Conservation (phyloP, 1,140 invertebrate species). For the Choristoneura fumiferana region DNA sequence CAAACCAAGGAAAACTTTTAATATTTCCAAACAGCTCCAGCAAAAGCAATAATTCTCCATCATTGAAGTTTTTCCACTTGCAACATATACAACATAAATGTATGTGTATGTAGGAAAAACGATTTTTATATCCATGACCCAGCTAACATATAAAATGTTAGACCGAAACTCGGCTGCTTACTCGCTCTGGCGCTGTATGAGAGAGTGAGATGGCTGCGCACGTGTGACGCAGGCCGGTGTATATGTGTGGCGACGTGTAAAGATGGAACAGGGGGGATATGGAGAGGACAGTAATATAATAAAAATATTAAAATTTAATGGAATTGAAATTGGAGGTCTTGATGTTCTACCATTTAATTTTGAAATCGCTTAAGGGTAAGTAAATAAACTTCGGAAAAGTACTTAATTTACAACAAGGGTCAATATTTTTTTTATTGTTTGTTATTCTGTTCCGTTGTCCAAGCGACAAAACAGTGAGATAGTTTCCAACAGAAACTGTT, state of each 20-base stretch:
- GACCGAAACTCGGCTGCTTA: conserved; percentile 58
- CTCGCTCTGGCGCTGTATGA: conserved; percentile 45
- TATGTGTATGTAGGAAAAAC: conserved; percentile 57
- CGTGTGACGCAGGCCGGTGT: conserved; percentile 58
- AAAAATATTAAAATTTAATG: no score
- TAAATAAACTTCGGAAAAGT: no score
- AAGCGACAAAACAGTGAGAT: no score
- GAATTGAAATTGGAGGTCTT: no score
- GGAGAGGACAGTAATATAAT: conserved; percentile 10
- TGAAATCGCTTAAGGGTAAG: no score
- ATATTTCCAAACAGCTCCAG: conserved; percentile 32
- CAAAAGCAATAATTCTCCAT: conserved; percentile 63
- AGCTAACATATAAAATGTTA: conserved; percentile 77
- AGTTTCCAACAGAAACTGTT: no score
- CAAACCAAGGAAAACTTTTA: conserved; percentile 22
- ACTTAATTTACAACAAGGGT: no score
- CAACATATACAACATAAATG: conserved; percentile 34
- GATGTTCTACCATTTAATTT: not conserved
- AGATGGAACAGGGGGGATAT: conserved; percentile 26
- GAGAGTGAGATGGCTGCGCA: conserved; percentile 44
- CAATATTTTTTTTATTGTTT: no score
- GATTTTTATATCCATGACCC: conserved; percentile 78
- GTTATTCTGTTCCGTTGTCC: no score
- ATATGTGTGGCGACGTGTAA: conserved; percentile 51
- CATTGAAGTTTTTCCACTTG: conserved; percentile 62